Conservation (phyloP, 1,140 invertebrate genomes). For the Whitmania pigra region DNA sequence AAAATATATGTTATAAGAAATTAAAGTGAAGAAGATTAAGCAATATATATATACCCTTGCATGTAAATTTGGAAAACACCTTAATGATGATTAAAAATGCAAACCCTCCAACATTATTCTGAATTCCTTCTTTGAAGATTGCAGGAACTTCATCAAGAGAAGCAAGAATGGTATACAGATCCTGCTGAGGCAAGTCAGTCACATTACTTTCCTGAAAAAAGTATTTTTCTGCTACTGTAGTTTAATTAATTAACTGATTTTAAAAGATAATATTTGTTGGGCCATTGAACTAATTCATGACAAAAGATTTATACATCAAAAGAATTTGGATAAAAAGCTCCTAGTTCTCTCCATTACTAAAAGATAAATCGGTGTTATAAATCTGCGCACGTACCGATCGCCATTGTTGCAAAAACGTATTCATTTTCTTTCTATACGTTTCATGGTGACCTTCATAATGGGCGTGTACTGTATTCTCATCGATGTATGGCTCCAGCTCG, state of each 20-base stretch:
- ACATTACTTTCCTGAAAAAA: too few species aligned
- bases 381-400: conserved; percentile 22
- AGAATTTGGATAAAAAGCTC: too few species aligned
- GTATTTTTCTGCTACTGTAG: too few species aligned
- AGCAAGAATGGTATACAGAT: conserved; percentile 27
- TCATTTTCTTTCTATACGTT: conserved; percentile 33
- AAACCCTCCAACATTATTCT: conserved; percentile 35
- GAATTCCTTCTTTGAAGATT: conserved; percentile 27
- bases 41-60: neutral
- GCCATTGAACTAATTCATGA: too few species aligned
- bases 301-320: too few species aligned
- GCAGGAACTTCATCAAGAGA: conserved; percentile 30
- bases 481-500: conserved; percentile 33
- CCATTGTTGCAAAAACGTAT: conserved; percentile 31
- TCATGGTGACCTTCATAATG: conserved; percentile 34
- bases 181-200: neutral
- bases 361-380: conserved; percentile 3
- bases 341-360: too few species aligned
- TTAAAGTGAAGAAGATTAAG: neutral
- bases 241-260: too few species aligned
- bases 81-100: neutral
- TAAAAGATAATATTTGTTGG: too few species aligned
- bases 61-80: neutral
- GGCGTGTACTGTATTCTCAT: conserved; percentile 29
- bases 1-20: neutral